Percentiles rank a stretch among this genome's conserved stretches.
Conservation (phyloP, 2,797 vertebrate genomes). For the Myotis myotis region DNA sequence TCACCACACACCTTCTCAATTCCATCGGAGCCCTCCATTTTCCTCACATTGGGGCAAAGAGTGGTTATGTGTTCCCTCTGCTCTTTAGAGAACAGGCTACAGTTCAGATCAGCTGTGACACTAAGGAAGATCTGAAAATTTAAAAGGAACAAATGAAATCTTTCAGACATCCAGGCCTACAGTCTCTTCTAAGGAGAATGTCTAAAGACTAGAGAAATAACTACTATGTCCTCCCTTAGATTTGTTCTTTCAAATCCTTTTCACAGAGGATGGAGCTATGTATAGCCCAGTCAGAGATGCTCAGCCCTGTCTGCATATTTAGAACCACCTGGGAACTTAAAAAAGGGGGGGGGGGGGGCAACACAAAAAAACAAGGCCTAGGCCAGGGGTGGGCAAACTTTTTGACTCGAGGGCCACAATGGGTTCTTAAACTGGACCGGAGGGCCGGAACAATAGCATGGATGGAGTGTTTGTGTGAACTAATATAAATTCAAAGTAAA, state of each 20-base stretch:
- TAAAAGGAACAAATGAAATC: constrained; percentile 59
- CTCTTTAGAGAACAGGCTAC: constrained; percentile 77
- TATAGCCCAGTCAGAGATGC: not conserved
- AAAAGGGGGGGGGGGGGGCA: not conserved
- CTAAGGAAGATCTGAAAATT: constrained; percentile 83
- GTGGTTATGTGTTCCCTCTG: constrained; percentile 72
- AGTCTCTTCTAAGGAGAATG: constrained; percentile 30
- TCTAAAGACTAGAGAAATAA: constrained; percentile 19
- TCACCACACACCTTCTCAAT: constrained; percentile 78
- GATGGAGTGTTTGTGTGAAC: too few species aligned
- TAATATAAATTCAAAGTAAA: too few species aligned
- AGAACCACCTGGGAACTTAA: not conserved
- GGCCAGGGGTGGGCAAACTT: too few species aligned
- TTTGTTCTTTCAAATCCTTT: not conserved
- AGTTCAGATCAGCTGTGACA: constrained; percentile 81
- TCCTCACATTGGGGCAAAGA: constrained; percentile 78
- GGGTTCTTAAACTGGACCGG: too few species aligned
- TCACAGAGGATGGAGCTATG: not conserved
- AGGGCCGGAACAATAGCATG: too few species aligned
- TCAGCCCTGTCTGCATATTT: not conserved
- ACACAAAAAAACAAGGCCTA: not conserved
- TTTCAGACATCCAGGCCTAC: not conserved
- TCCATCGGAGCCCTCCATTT: not conserved
- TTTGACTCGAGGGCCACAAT: too few species aligned
- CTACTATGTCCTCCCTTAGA: not conserved